Conservation (phyloP, 2,113 vertebrate species). For the Xenopus borealis region DNA sequence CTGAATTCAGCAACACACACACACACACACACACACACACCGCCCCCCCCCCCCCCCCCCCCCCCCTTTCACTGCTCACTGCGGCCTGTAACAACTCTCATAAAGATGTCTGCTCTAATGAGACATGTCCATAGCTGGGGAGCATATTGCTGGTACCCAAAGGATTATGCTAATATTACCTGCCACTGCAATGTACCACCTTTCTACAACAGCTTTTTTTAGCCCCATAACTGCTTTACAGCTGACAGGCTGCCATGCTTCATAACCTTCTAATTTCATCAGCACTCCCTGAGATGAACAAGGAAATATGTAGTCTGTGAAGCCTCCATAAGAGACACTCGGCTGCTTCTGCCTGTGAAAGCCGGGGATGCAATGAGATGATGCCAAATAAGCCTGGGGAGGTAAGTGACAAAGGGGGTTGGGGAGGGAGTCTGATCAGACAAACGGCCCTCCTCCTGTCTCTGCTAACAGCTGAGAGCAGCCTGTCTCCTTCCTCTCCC, state of each 20-base stretch:
- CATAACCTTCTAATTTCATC: slow-evolving; percentile 4
- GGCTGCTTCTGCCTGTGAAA: slow-evolving; percentile 9
- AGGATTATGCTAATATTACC: background rate
- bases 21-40: no score
- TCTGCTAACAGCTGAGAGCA: slow-evolving; percentile 20
- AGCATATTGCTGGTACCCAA: background rate
- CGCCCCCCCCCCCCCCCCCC: no score
- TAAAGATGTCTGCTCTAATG: no score
- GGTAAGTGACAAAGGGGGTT: slow-evolving; percentile 8
- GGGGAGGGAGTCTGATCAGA: slow-evolving; percentile 7
- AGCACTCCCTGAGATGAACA: slow-evolving; percentile 6
- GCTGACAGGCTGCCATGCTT: background rate
- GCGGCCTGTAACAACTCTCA: background rate
- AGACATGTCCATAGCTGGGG: no score
- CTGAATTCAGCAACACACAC: slow-evolving; percentile 36
- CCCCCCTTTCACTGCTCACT: background rate
- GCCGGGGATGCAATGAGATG: slow-evolving; percentile 17
- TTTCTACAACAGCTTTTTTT: background rate
- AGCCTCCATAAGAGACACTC: background rate
- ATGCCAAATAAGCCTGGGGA: slow-evolving; percentile 12
- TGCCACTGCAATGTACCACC: background rate
- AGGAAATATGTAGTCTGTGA: slow-evolving; percentile 5
- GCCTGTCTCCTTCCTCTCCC: slow-evolving; percentile 13
- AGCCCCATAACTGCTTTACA: background rate
- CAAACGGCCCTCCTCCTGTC: background rate